Percentiles rank a stretch among this genome's conserved stretches.
Conservation (phyloP, 2,888 invertebrate genomes). For the Theretra japonica region DNA sequence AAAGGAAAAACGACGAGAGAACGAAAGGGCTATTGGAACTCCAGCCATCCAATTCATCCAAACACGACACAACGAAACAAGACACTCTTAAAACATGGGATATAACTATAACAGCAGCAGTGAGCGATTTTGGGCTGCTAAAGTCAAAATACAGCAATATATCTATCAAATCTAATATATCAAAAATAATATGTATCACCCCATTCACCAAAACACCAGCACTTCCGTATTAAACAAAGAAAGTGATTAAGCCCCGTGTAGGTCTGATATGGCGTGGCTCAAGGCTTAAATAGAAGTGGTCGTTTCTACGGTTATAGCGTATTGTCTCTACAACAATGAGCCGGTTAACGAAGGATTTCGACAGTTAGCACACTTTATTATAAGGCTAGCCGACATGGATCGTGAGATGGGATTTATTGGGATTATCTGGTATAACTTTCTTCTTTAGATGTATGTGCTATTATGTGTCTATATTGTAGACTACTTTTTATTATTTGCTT, state of each 20-base stretch:
- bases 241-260: slow-evolving; percentile 33
- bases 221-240: slow-evolving; percentile 32
- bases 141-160: not conserved
- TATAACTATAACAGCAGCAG: no score
- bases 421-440: slow-evolving; percentile 15
- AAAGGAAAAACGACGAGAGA: no score
- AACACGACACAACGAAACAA: no score
- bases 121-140: not conserved
- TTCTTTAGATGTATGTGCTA: not conserved
- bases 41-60: no score
- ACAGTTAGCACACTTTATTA: slow-evolving; percentile 20
- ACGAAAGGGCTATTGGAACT: no score
- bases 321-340: slow-evolving; percentile 29
- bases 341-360: slow-evolving; percentile 18
- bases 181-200: not conserved
- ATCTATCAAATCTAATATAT: no score
- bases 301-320: slow-evolving; percentile 25
- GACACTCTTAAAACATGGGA: no score
- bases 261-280: slow-evolving; percentile 11
- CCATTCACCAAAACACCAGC: slow-evolving; percentile 28
- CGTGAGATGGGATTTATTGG: slow-evolving; percentile 17
- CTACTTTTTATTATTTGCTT: not conserved
- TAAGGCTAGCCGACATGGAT: slow-evolving; percentile 1
- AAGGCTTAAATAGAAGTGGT: slow-evolving; percentile 24
- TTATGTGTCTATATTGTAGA: not conserved